These are phyloP conservation scores for Trichacis sp. DNA, from an alignment of 2,888 invertebrate species.

Conservation along the genomic window DNA sequence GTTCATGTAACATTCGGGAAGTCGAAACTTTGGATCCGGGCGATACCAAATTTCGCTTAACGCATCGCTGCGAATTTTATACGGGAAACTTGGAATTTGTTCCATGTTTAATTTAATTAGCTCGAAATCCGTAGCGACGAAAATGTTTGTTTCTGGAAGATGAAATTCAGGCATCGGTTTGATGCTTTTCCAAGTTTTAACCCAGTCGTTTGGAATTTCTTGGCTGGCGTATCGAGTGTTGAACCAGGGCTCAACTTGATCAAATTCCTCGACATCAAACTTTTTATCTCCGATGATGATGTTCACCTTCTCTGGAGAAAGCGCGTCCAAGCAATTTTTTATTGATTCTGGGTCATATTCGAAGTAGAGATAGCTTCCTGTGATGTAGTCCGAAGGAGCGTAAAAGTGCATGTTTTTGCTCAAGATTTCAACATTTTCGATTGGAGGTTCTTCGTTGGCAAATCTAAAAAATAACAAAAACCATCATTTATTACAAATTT, in stretches of 20 bases:
- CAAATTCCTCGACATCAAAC: constrained; percentile 72
- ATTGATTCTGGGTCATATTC: constrained; percentile 82
- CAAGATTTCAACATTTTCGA: constrained; percentile 83
- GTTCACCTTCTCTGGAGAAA: constrained; percentile 78
- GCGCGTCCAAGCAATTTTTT: constrained; percentile 72
- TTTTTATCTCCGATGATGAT: constrained; percentile 78
- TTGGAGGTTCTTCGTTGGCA: constrained; percentile 78
- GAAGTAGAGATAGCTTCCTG: constrained; percentile 80
- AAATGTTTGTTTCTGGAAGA: constrained; percentile 80
- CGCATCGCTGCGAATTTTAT: constrained; percentile 72
- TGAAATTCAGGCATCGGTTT: constrained; percentile 73
- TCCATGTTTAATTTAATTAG: constrained; percentile 70
- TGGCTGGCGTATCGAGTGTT: constrained; percentile 80
- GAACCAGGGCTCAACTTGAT: constrained; percentile 85
- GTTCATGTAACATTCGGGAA: constrained; percentile 82
- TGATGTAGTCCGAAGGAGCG: constrained; percentile 82
- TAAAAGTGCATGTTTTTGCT: constrained; percentile 85
- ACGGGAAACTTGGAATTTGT: constrained; percentile 71
- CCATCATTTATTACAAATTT: too few relatives aligned
- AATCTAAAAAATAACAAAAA: too few relatives aligned
- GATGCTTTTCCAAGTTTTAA: constrained; percentile 74
- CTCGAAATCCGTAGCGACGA: constrained; percentile 79
- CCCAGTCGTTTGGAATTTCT: constrained; percentile 77
- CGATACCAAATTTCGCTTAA: constrained; percentile 84
- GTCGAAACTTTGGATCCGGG: constrained; percentile 83